A percentile compares a stretch with the other conserved stretches of the same genome.
phyloP scores from a whole-genome alignment of 2,888 invertebrate species.

The Nysson spinosus region DNA sequence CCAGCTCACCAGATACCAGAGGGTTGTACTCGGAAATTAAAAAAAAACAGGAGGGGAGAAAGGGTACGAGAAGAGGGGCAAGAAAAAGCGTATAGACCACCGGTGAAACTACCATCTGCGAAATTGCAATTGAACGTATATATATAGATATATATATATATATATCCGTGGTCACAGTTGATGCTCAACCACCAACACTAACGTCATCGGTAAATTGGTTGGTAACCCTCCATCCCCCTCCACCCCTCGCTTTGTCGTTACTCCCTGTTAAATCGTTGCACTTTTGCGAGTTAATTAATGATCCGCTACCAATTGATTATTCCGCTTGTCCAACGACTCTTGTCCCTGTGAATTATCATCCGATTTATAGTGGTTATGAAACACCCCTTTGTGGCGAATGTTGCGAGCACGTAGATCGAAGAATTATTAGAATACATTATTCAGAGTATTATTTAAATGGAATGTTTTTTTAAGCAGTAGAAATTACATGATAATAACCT shows the following conservation, averaged over 20 bases:
- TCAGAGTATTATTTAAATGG: no score
- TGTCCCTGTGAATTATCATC: constrained; percentile 34
- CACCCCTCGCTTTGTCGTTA: background rate
- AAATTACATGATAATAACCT: no score
- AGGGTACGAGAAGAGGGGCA: background rate
- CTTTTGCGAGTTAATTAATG: constrained; percentile 54
- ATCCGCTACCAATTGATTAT: constrained; percentile 50
- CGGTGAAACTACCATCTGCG: background rate
- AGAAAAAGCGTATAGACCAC: constrained; percentile 17
- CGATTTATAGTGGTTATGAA: constrained; percentile 51
- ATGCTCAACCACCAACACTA: background rate
- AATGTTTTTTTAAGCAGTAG: no score
- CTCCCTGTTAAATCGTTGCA: constrained; percentile 37
- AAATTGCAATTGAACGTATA: constrained; percentile 25
- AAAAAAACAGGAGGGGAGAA: constrained; percentile 10
- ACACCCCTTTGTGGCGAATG: constrained; percentile 27
- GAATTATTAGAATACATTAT: background rate
- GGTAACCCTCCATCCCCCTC: background rate
- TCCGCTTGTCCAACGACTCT: constrained; percentile 30
- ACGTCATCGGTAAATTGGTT: background rate
- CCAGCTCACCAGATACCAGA: constrained; percentile 5
- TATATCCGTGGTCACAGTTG: background rate
- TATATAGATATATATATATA: background rate
- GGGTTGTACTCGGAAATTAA: constrained; percentile 21
- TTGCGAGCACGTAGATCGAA: constrained; percentile 16